These are phyloP conservation scores for Drosophila pseudotakahashii DNA, from an alignment of 2,888 invertebrate species.

Conservation along the genomic window DNA sequence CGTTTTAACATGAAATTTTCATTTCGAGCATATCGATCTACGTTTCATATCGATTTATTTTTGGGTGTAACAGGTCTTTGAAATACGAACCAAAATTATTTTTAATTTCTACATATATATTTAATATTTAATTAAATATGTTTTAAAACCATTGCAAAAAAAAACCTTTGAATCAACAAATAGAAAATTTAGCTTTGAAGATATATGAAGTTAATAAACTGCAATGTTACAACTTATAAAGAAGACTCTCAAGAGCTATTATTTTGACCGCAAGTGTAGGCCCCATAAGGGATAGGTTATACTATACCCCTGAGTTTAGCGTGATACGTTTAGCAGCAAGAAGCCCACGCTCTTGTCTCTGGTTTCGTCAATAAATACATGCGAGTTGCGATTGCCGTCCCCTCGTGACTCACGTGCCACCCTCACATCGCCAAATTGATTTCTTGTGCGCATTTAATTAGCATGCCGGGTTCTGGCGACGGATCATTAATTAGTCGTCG, in stretches of 20 bases:
- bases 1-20: too few species aligned
- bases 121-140: too few species aligned
- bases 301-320: background rate
- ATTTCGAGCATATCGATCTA: too few species aligned
- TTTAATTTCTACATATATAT: too few species aligned
- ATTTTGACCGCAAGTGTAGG: background rate
- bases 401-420: constrained; percentile 16
- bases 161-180: too few species aligned
- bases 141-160: too few species aligned
- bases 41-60: too few species aligned
- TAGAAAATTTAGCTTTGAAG: too few species aligned
- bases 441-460: constrained; percentile 60
- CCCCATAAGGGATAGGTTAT: background rate
- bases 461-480: constrained; percentile 56
- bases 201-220: too few species aligned
- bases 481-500: constrained; percentile 71
- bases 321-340: background rate
- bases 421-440: constrained; percentile 34
- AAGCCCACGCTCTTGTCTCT: background rate
- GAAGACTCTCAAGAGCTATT: background rate
- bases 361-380: background rate
- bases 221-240: too few species aligned
- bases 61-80: too few species aligned
- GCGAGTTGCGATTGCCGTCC: background rate
- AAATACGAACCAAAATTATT: too few species aligned